Evolutionary conservation across 2,888 invertebrate species (phyloP), one percentile per base, ranked within the genome.

Genomic region (Synanthedon andrenaeformis): DNA sequence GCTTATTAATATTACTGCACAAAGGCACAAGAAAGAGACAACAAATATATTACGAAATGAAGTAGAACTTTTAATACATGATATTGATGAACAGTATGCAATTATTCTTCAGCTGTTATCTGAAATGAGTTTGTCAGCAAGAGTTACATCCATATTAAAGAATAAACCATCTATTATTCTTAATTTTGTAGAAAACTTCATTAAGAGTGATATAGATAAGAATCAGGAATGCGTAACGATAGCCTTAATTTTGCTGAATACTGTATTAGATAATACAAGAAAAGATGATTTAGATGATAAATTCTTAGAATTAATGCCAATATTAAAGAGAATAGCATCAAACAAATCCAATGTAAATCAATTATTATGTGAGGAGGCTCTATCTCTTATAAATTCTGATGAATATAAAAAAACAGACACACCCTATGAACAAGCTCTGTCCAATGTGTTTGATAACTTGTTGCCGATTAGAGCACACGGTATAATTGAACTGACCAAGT

Each of bases 391-490:
- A 54, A 62, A 60, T 55, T 64, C 67, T 55, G 72, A 72, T 42
- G 60, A 59, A 52, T 56, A 62, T 11, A 55, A 64, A 28, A 61
- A 68, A 57, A 57, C 60, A 3, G 67, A 76, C 12, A 74, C 88
- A 52, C 78, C 86, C 49, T 91, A 90, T 65, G 89, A 90, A 56
- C 86, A 89, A 63, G 94, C 93, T 0, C 70, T 95, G 54, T 76
- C 89, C 52, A 91, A 94, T 73, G 82, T 92, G 17, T 90, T 90
- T 66, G 93, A 94, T 81, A 89, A 91, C 28, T 70, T 94, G 55
- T 74, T 96, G 51, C 96, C 96, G n/a, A 91, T 93, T 0, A 89
- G 92, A 71, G 96, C 93, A 11, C 96, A 96, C 79, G 96, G 93
- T 6, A 81, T 96, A 42, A 90, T 95, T 62, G 82, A 89, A 52